Evolutionary conservation across 2,113 vertebrate species (phyloP), one percentile per base, ranked within the genome.

Genomic region (Orientallactaga bullata): DNA sequence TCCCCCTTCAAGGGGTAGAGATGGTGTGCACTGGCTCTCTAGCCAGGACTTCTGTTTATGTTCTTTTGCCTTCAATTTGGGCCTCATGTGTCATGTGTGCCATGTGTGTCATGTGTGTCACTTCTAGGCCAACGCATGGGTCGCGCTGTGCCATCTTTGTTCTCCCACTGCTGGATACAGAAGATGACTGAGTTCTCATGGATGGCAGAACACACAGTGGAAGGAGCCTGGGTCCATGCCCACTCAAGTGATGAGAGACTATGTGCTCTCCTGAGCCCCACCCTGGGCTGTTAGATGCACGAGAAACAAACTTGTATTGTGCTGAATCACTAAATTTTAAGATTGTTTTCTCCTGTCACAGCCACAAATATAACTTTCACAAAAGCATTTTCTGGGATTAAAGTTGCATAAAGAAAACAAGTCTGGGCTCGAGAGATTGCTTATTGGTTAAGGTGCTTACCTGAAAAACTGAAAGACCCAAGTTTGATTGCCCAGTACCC

Each of bases 351-450:
- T 37, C 55, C 63, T 69, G 16, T 72, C 87, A 60, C 3, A 81
- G 84, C 26, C 16, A n/a, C 26, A 51, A 39, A 39, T 76, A 13
- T 84, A 39, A 77, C 32, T 87, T 47, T 79, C 21, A 82, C 4
- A 85, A 18, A 79, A 58, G 21, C 68, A 51, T 16, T 89, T 86
- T 73, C 58, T 73, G 55, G 61, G 30, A 74, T 89, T 87, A 83
- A 86, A 89, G 87, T 23, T 18, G 39, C 88, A 94, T 47, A 77
- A 16, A 63, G 30, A 21, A 89, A 85, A 23, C 10, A 93, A 35
- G 85, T n/a, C 81, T 78, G 5, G 42, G 42, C 5, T 47, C 5
- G 42, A 47, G 42, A 47, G 42, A 47, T 47, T 47, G 42, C 42
- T 47, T 8, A 5, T 5, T 47, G 42, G 42, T 47, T 8, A 47